phyloP scores from a whole-genome alignment of 92 coral and sea anemone genomes.

The Metridium senile region DNA sequence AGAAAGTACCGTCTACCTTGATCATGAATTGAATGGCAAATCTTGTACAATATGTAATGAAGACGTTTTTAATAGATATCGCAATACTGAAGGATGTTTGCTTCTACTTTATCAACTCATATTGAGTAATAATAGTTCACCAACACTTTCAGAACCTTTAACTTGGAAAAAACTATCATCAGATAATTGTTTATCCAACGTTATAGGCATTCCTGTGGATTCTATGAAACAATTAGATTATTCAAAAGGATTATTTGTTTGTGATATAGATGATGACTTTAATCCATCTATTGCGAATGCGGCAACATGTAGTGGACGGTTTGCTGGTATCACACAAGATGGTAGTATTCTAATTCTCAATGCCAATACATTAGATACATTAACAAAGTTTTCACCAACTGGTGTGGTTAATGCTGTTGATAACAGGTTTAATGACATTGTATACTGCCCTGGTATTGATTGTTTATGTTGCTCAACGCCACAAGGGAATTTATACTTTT shows the following conservation, averaged over 20 bases:
- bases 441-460: constrained; percentile 91
- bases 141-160: constrained; percentile 33
- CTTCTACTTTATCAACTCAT: constrained; percentile 37
- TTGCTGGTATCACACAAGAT: constrained; percentile 58
- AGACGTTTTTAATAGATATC: constrained; percentile 5
- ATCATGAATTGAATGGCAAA: neutral
- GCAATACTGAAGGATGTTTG: constrained; percentile 16
- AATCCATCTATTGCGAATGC: neutral
- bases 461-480: constrained; percentile 79
- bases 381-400: constrained; percentile 59
- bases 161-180: constrained; percentile 14
- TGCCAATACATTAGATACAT: constrained; percentile 58
- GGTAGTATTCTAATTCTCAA: constrained; percentile 68
- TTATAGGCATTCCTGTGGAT: constrained; percentile 41
- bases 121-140: constrained; percentile 11
- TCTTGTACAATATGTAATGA: constrained; percentile 2
- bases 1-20: constrained; percentile 11
- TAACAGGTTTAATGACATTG: constrained; percentile 46
- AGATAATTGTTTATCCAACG: constrained; percentile 27
- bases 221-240: constrained; percentile 18
- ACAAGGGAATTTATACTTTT: constrained; percentile 74
- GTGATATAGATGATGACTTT: constrained; percentile 17
- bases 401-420: constrained; percentile 28
- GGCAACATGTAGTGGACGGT: constrained; percentile 12
- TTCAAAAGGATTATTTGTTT: constrained; percentile 27